A percentile compares a stretch with the other conserved stretches of the same genome.
These are phyloP conservation scores for Ascaphus truei DNA, from an alignment of 2,113 vertebrate species.

Conservation along the genomic window DNA sequence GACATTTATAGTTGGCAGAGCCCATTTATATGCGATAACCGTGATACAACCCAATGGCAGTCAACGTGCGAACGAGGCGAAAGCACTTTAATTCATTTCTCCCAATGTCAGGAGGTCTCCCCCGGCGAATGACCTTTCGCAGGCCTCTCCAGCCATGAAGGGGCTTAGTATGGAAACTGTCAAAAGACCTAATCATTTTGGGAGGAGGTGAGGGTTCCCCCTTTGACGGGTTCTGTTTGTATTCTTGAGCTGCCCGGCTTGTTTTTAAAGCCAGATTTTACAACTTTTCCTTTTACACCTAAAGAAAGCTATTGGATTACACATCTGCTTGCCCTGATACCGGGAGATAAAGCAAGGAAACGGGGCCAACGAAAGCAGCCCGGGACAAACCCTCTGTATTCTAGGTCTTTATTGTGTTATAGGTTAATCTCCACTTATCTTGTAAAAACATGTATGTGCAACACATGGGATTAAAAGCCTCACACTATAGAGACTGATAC, in stretches of 20 bases:
- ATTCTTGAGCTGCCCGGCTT: slow-evolving; percentile 16
- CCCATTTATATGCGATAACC: no score
- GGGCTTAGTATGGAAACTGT: background rate
- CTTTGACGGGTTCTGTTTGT: slow-evolving; percentile 14
- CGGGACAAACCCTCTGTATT: slow-evolving; percentile 25
- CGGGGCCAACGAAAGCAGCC: slow-evolving; percentile 27
- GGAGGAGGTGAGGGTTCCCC: background rate
- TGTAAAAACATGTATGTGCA: slow-evolving; percentile 21
- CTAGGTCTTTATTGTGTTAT: slow-evolving; percentile 24
- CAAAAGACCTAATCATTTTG: slow-evolving; percentile 10
- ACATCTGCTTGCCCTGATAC: slow-evolving; percentile 28
- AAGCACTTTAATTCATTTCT: background rate
- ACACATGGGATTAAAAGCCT: slow-evolving; percentile 35
- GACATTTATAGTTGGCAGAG: no score
- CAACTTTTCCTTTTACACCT: slow-evolving; percentile 30
- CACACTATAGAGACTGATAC: slow-evolving; percentile 1
- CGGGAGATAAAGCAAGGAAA: background rate
- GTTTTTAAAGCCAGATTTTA: slow-evolving; percentile 25
- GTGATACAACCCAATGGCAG: no score
- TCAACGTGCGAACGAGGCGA: no score
- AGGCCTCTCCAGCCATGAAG: no score
- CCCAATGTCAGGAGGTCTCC: background rate
- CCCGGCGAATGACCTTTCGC: background rate
- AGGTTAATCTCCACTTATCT: slow-evolving; percentile 29
- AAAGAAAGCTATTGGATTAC: slow-evolving; percentile 25